Conservation (phyloP, 2,888 invertebrate species). For the Schrankia costaestrigalis region DNA sequence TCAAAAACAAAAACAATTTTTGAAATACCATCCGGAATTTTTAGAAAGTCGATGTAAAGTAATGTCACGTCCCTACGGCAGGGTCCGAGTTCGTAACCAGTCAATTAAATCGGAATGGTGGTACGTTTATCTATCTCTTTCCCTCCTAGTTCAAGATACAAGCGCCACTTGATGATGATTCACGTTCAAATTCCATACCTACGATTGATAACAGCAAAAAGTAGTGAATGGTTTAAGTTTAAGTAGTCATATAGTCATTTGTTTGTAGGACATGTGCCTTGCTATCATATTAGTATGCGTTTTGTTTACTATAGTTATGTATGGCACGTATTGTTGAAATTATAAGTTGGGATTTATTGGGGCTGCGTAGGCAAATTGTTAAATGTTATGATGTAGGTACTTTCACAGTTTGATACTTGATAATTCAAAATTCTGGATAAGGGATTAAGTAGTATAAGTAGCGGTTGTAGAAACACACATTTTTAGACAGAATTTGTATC, state of each 20-base stretch:
- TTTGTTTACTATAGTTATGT: slow-evolving; percentile 50
- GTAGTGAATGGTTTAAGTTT: slow-evolving; percentile 70
- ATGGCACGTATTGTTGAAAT: slow-evolving; percentile 20
- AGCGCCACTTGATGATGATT: slow-evolving; percentile 79
- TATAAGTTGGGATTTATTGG: too few relatives aligned
- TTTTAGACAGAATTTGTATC: too few relatives aligned
- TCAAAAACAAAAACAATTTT: slow-evolving; percentile 53
- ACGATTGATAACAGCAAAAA: slow-evolving; percentile 76
- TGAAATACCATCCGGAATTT: slow-evolving; percentile 68
- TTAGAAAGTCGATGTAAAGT: slow-evolving; percentile 75
- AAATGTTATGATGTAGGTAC: too few relatives aligned
- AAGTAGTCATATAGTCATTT: slow-evolving; percentile 64
- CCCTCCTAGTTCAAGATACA: slow-evolving; percentile 61
- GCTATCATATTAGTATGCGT: slow-evolving; percentile 47
- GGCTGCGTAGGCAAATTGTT: too few relatives aligned
- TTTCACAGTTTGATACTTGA: too few relatives aligned
- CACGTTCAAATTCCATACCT: slow-evolving; percentile 75
- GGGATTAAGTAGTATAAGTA: too few relatives aligned
- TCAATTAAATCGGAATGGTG: slow-evolving; percentile 77
- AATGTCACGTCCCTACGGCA: slow-evolving; percentile 72
- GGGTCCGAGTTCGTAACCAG: slow-evolving; percentile 77
- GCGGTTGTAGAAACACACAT: too few relatives aligned
- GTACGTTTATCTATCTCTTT: slow-evolving; percentile 68
- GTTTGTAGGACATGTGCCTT: slow-evolving; percentile 52
- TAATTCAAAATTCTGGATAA: too few relatives aligned